Evolutionary conservation across 2,888 invertebrate species (phyloP).

Genomic region (Andrena minutula): DNA sequence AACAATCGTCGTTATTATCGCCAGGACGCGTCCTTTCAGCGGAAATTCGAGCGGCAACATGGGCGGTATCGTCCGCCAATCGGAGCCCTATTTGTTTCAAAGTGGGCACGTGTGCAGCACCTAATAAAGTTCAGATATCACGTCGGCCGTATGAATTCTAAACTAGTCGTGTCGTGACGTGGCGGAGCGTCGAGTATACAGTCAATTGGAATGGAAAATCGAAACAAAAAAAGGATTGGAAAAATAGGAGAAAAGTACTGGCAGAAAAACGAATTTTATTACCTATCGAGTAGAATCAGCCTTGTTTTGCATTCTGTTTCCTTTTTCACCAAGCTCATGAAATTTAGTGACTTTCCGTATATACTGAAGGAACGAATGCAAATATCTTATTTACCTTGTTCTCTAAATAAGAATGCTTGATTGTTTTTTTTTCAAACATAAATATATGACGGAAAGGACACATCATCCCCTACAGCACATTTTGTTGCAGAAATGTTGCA

Average conservation of each 20-base stretch:
- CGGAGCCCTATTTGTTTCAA: conserved; percentile 70
- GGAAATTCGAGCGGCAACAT: conserved; percentile 52
- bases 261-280: conserved; percentile 47
- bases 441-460: background rate
- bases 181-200: conserved; percentile 48
- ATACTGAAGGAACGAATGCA: conserved; percentile 13
- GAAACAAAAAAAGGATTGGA: conserved; percentile 44
- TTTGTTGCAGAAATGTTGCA: too few species aligned
- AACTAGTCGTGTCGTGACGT: conserved; percentile 68
- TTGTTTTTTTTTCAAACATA: conserved; percentile 13
- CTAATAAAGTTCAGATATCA: conserved; percentile 72
- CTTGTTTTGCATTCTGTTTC: conserved; percentile 28
- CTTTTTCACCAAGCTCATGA: conserved; percentile 31
- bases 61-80: conserved; percentile 62
- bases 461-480: too few species aligned
- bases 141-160: conserved; percentile 62
- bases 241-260: conserved; percentile 29
- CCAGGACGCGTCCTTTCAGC: conserved; percentile 64
- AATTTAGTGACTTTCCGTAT: conserved; percentile 36
- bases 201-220: conserved; percentile 64
- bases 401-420: conserved; percentile 37
- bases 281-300: conserved; percentile 24
- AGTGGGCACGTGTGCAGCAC: conserved; percentile 66
- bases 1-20: conserved; percentile 75
- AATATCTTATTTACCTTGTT: background rate